Evolutionary conservation across 2,888 invertebrate genomes (phyloP), one percentile per base, ranked within the genome.

Genomic region (Micropterix aruncella): DNA sequence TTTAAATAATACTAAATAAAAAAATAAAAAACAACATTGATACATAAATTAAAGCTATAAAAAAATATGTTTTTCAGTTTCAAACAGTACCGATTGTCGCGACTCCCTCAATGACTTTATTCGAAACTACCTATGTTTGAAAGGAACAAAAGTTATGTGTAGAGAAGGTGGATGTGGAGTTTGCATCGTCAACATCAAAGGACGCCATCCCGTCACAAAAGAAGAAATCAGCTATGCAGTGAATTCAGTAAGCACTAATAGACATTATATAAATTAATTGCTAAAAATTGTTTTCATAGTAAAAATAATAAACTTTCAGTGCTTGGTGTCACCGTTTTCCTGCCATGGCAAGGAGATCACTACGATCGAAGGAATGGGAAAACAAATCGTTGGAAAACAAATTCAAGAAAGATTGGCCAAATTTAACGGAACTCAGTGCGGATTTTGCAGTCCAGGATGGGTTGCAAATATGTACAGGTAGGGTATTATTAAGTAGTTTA

Each of bases 381-480:
- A 72, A 58, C 70, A 70, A 49, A 67, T 61, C 37, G 62, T 63
- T 7, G 83, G 84, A 0, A 83, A 83, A 57, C 79, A 83, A 55
- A 70, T 86, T 17, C 83, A 84, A 56, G 63, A 62, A 7, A 65
- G 75, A 0, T 59, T 84, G 47, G 79, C 79, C 1, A 60, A 70
- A n/a, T 75, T 77, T 59, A 77, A 80, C 56, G 84, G 82, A 2
- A 79, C 79, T 1, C 84, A 84, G 55, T 84, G 84, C 55, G 84
- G 84, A 1, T 83, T 74, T 56, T 88, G 88, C 56, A 77, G 81
- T 1, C 80, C 86, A 0, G 87, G 83, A 7, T 79, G 83, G 76
- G 75, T 86, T 42, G 83, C 83, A 82, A 80, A 74, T 54, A 83
- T 84, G 82, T 73, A 77, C 61, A 75, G 79, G 79, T 79, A 59